These are phyloP conservation scores for Bryconaethiops microstoma DNA, from an alignment of 2,797 vertebrate genomes.

Conservation along the genomic window DNA sequence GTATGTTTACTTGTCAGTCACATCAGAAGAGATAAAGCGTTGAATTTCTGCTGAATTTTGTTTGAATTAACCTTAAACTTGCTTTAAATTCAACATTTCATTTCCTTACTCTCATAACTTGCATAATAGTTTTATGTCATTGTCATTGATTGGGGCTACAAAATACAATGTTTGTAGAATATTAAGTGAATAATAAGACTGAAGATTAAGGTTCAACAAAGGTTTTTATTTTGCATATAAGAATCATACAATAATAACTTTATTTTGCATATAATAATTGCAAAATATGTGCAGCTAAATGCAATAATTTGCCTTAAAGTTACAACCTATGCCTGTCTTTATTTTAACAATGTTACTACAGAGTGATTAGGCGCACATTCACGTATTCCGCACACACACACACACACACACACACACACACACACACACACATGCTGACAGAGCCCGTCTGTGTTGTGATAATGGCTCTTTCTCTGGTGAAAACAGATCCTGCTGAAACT, in stretches of 20 bases:
- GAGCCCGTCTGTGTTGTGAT: constrained; percentile 30
- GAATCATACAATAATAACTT: too few relatives aligned
- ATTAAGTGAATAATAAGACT: background rate
- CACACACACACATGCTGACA: constrained; percentile 25
- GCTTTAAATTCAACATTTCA: background rate
- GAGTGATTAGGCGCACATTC: background rate
- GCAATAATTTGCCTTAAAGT: background rate
- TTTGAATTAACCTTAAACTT: background rate
- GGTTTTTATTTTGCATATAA: too few relatives aligned
- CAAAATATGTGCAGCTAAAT: background rate
- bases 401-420: background rate
- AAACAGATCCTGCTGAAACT: constrained; percentile 29
- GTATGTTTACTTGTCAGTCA: background rate
- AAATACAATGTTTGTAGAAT: background rate
- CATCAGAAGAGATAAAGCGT: background rate
- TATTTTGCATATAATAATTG: background rate
- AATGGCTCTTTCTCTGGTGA: constrained; percentile 26
- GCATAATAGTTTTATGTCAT: background rate
- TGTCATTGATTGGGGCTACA: background rate
- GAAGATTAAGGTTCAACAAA: background rate
- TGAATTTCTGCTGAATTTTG: background rate
- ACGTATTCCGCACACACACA: background rate
- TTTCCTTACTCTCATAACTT: background rate
- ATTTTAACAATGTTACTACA: background rate
- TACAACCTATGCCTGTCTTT: background rate